Evolutionary conservation across 1,140 invertebrate species (phyloP).

Genomic region (Platorchestia sp.): DNA sequence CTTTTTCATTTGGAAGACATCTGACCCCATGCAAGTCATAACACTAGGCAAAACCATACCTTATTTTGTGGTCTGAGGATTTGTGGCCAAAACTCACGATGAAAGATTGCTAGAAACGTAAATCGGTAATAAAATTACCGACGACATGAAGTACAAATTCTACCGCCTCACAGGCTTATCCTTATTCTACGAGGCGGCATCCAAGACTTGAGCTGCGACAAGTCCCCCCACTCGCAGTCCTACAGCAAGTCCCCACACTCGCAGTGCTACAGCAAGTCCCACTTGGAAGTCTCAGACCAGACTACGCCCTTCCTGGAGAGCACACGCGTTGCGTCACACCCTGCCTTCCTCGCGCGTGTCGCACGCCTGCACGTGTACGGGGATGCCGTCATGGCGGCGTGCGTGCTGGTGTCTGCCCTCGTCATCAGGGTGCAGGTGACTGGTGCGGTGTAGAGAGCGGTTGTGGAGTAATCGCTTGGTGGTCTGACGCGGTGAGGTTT

Average conservation of each 20-base stretch:
- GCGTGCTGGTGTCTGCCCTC: not conserved
- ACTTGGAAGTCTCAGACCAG: not conserved
- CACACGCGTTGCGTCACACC: not conserved
- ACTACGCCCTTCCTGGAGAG: not conserved
- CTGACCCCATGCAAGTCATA: no score
- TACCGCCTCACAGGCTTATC: not conserved
- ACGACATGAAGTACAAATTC: no score
- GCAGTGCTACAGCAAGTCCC: not conserved
- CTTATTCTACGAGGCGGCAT: not conserved
- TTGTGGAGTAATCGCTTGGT: no score
- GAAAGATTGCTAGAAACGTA: not conserved
- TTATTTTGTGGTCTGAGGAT: not conserved
- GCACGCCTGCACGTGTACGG: conserved; percentile 10
- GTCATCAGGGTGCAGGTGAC: conserved; percentile 28
- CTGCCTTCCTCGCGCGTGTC: not conserved
- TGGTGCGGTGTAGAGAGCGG: not conserved
- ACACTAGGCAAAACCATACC: not conserved
- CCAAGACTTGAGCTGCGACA: not conserved
- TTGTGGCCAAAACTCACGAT: not conserved
- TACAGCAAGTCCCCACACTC: not conserved
- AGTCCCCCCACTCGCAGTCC: not conserved
- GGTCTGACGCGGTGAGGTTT: no score
- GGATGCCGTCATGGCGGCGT: not conserved
- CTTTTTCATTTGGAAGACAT: no score
- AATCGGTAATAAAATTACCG: no score